Percentiles rank a stretch among this genome's conserved stretches.
phyloP scores from a whole-genome alignment of 2,797 vertebrate species.

The Sebastes hopkinsi region DNA sequence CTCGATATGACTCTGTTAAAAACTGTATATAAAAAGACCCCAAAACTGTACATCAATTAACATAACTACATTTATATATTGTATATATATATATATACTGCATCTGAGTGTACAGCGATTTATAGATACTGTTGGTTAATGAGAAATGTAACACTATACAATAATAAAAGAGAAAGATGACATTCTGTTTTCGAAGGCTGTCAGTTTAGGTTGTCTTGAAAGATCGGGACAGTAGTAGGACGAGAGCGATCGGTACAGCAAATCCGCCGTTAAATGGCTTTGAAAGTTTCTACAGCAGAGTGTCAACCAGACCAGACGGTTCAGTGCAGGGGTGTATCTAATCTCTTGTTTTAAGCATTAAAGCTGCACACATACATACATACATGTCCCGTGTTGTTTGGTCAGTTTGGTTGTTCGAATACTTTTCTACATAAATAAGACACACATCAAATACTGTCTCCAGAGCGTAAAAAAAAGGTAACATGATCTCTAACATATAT shows the following conservation, averaged over 20 bases:
- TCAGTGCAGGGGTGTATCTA: constrained; percentile 20
- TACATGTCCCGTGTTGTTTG: constrained; percentile 8
- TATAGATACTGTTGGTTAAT: constrained; percentile 58
- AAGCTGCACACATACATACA: constrained; percentile 8
- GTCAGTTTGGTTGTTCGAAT: not conserved
- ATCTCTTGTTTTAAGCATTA: not conserved
- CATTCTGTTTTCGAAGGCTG: constrained; percentile 69
- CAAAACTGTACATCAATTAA: constrained; percentile 82
- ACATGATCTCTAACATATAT: not conserved
- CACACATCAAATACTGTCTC: constrained; percentile 38
- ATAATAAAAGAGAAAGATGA: constrained; percentile 58
- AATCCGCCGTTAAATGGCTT: constrained; percentile 58
- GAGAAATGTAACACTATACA: constrained; percentile 64
- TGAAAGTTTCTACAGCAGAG: constrained; percentile 53
- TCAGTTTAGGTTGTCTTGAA: constrained; percentile 43
- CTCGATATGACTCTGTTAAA: constrained; percentile 80
- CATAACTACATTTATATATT: constrained; percentile 66
- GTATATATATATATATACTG: constrained; percentile 37
- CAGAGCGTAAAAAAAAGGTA: not conserved
- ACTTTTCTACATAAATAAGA: constrained; percentile 34
- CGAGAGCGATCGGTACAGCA: constrained; percentile 24
- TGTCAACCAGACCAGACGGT: constrained; percentile 13
- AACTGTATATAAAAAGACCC: constrained; percentile 83
- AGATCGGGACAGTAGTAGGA: constrained; percentile 32
- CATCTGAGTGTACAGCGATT: constrained; percentile 39